Percentiles rank a stretch among this genome's conserved stretches.
phyloP scores from a whole-genome alignment of 2,797 vertebrate species.

The Amphiprion clarkii region DNA sequence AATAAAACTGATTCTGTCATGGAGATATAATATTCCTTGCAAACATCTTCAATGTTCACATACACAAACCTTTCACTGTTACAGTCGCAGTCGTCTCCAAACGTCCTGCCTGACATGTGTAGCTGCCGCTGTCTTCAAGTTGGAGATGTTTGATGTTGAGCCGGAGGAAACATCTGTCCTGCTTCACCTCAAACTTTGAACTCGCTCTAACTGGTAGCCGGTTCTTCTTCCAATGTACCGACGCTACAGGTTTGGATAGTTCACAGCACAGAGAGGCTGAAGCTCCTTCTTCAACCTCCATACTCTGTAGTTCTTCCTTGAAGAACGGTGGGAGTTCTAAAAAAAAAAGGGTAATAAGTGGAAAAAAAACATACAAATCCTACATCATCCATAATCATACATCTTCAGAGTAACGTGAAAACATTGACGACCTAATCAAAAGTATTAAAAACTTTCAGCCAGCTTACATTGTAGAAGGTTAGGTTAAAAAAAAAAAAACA shows the following conservation, averaged over 20 bases:
- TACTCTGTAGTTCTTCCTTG: constrained; percentile 56
- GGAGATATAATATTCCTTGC: no score
- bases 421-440: no score
- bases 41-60: no score
- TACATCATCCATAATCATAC: no score
- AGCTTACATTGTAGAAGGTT: no score
- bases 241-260: constrained; percentile 80
- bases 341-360: no score
- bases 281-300: constrained; percentile 69
- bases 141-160: constrained; percentile 86
- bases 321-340: constrained; percentile 70
- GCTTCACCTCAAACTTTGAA: constrained; percentile 84
- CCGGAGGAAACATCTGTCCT: constrained; percentile 77
- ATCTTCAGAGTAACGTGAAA: no score
- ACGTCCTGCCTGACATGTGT: constrained; percentile 80
- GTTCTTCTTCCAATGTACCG: constrained; percentile 88
- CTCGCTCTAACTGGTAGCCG: constrained; percentile 78
- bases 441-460: no score
- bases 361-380: no score
- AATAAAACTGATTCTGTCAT: no score
- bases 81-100: constrained; percentile 50
- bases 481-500: no score
- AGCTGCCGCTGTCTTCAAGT: constrained; percentile 86
- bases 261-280: constrained; percentile 74
- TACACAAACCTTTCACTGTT: constrained; percentile 27